Evolutionary conservation across 1,140 invertebrate species (phyloP), one percentile per base, ranked within the genome.

Genomic region (Drosophila ohnishii): DNA sequence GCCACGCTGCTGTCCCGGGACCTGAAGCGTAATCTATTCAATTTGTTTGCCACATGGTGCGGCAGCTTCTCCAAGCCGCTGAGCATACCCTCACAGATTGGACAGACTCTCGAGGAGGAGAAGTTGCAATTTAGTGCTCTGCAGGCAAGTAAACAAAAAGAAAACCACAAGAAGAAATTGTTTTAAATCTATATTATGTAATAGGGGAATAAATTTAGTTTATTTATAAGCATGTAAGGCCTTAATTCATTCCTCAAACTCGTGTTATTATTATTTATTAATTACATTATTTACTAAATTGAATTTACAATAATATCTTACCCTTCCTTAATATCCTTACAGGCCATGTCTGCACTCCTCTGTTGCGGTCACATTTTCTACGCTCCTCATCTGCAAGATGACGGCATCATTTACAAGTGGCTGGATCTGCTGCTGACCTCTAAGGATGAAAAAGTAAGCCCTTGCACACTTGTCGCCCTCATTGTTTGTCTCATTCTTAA

Each of bases 341-440:
- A 97, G 93, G 98, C 98, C 6, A 98, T 99, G 96, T 97, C 97
- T 67, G 96, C 97, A 32, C 93, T 99, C 3, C 93, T 99, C 0
- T 99, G 97, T 89, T 99, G 98, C 92, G 99, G 99, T 0, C 95
- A 97, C 2, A 97, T 97, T 79, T 99, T 99, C 92, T 97, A 98
- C 87, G 94, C 95, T 0, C 93, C 94, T 56, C 95, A 95, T 37
- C 92, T 98, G 1, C 94, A 97, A 0, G 96, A 97, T 81, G 98
- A 99, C 91, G 98, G 98, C 69, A 95, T 96, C 1, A 94, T 99
- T 37, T 99, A 99, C 92, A 94, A 96, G 47, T 99, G 98, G 98
- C 92, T 99, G 40, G 97, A 98, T 91, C 94, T 96, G 74, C 93
- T 99, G 64, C 92, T 99, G 1, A 95, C 95, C 34, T 98, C 97